These are phyloP conservation scores for Charaxes varanes DNA, from an alignment of 1,140 invertebrate species.

Conservation along the genomic window DNA sequence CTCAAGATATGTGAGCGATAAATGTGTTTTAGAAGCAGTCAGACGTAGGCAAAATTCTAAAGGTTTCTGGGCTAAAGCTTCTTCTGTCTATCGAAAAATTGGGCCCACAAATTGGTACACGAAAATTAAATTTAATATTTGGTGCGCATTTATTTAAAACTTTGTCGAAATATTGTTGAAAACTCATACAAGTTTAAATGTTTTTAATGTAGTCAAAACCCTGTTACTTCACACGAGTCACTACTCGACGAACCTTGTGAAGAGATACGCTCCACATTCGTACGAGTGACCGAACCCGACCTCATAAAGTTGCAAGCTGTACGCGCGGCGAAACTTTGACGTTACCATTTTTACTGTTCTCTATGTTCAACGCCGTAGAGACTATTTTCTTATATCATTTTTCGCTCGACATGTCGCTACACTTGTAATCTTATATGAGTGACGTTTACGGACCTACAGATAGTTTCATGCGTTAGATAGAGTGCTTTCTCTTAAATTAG, in stretches of 20 bases:
- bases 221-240: conserved; percentile 12
- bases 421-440: conserved; percentile 19
- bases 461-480: conserved; percentile 16
- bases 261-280: conserved; percentile 46
- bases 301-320: conserved; percentile 16
- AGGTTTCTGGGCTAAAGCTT: too few relatives aligned
- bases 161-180: too few relatives aligned
- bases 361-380: neutral
- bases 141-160: too few relatives aligned
- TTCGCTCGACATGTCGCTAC: neutral
- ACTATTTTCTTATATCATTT: conserved; percentile 1
- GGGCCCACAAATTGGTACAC: too few relatives aligned
- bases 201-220: conserved; percentile 6
- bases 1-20: too few relatives aligned
- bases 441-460: conserved; percentile 13
- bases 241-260: conserved; percentile 35
- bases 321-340: neutral
- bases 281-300: conserved; percentile 32
- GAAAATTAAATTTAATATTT: too few relatives aligned
- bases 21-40: too few relatives aligned
- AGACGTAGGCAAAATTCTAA: too few relatives aligned
- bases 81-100: too few relatives aligned
- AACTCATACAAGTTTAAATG: too few relatives aligned
- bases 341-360: neutral
- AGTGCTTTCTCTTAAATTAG: too few relatives aligned